Percentiles rank a stretch among this genome's conserved stretches.
Evolutionary conservation across 2,888 invertebrate species (phyloP).

Genomic region (Venusia cambrica): DNA sequence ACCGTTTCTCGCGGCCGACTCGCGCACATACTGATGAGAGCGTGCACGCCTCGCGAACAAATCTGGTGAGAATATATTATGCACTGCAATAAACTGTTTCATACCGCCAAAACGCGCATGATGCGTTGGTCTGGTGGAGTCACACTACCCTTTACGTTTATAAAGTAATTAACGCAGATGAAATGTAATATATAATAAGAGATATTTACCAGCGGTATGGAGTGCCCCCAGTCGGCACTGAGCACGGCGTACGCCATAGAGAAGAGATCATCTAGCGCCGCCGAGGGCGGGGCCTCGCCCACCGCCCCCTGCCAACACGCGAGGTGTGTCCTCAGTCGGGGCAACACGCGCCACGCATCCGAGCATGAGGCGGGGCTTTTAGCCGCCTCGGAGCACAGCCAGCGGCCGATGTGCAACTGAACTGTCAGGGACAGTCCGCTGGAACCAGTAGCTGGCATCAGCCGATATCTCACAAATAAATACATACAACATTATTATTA

Average conservation of each 20-base stretch:
- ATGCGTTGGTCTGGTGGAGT: no score
- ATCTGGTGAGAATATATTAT: no score
- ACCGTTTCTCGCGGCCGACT: conserved; percentile 49
- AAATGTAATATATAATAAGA: no score
- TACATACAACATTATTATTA: no score
- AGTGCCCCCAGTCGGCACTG: conserved; percentile 64
- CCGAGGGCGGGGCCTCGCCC: conserved; percentile 44
- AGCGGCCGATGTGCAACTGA: conserved; percentile 51
- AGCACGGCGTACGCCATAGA: conserved; percentile 49
- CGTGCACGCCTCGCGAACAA: conserved; percentile 56
- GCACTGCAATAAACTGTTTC: no score
- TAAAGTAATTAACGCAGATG: no score
- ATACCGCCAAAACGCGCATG: no score
- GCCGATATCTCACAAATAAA: no score
- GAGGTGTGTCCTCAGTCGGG: conserved; percentile 52
- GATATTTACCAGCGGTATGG: conserved; percentile 62
- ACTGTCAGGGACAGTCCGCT: conserved; percentile 60
- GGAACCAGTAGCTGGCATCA: no score
- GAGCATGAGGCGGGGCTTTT: conserved; percentile 21
- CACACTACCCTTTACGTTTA: no score
- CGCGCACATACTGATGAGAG: conserved; percentile 44
- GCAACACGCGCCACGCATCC: conserved; percentile 58
- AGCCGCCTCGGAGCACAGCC: conserved; percentile 42
- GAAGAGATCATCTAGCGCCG: conserved; percentile 39
- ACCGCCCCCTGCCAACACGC: conserved; percentile 48